phyloP scores from a whole-genome alignment of 2,888 invertebrate species.

The Pristionchus maxplancki region DNA sequence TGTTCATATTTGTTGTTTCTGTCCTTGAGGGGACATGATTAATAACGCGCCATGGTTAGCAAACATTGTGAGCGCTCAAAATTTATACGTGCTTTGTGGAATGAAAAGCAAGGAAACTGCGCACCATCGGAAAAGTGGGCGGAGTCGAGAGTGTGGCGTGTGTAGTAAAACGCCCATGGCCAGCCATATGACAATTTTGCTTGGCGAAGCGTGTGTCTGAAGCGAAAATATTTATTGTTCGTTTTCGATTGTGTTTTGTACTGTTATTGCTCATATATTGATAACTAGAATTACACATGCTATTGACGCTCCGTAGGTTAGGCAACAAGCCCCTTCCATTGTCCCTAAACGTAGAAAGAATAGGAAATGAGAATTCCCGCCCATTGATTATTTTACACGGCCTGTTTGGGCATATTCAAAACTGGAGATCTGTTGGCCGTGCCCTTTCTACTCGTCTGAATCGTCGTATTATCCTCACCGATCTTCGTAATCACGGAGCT shows the following conservation, averaged over 20 bases:
- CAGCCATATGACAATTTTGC: too few species aligned
- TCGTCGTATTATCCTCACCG: slow-evolving; percentile 84
- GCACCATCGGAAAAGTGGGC: too few species aligned
- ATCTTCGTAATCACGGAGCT: slow-evolving; percentile 94
- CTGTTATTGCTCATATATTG: background rate
- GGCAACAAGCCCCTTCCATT: background rate
- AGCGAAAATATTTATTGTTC: background rate
- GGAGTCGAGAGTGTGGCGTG: too few species aligned
- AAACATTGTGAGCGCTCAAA: too few species aligned
- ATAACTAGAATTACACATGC: background rate
- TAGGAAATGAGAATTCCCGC: slow-evolving; percentile 25
- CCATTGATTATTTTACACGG: slow-evolving; percentile 90
- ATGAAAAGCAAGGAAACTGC: too few species aligned
- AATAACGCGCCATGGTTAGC: too few species aligned
- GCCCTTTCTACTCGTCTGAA: slow-evolving; percentile 36
- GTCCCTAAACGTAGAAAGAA: slow-evolving; percentile 41
- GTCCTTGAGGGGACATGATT: too few species aligned
- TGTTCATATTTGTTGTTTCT: too few species aligned
- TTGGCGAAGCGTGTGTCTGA: too few species aligned
- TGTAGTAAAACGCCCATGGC: too few species aligned
- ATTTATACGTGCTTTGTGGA: too few species aligned
- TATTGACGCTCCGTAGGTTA: background rate
- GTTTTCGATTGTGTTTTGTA: background rate
- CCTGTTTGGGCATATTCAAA: slow-evolving; percentile 88
- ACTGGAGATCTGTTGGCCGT: slow-evolving; percentile 85